Base-by-base conservation (phyloP, 1,140 invertebrate species). In the Cyrtorhinus lividipennis region DNA sequence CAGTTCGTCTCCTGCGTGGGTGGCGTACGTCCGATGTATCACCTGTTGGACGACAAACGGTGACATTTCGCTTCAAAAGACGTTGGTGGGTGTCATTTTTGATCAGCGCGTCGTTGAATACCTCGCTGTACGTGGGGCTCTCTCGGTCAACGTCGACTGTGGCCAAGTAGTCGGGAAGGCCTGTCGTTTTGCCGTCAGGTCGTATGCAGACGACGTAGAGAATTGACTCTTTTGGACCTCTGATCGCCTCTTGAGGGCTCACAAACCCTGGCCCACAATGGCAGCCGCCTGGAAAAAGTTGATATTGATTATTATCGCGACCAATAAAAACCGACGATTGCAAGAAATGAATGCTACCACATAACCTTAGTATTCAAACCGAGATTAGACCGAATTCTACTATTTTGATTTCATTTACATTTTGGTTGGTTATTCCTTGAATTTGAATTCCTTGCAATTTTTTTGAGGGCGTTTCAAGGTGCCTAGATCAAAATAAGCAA, bases 131-230 rank as follows among this genome's bases (percentile, higher is more conserved):
- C n/a, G 84, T 89, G 1, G 83, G 72, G 53, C 92, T 96, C 1
- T 80, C 68, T 0, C 91, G 91, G 75, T 98, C 86, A 2, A 98
- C 86, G 71, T 98, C 92, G 0, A 98, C 82, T 0, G 92, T 95
- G 8, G 87, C 83, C 18, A 98, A 76, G 69, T 94, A 91, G 75
- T 98, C 95, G 0, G 87, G 80, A 30, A 30, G 15, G 26, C 58
- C 58, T 2, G 24, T 26, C 71, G 88, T 85, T 0, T 70, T 71
- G 48, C 75, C 72, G 68, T 88, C 79, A 0, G 87, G 86, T 66
- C 87, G 83, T 24, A 94, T 81, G 69, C 91, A 92, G n/a, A 87
- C 79, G 1, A 92, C 82, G 71, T 96, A 98, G 0, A 96, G 70
- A 12, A 97, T 73, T 71, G 86, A 85, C 73, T 98, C 94, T 24